These are phyloP conservation scores for Zophobas atratus DNA, from an alignment of 1,140 invertebrate species.

Conservation along the genomic window DNA sequence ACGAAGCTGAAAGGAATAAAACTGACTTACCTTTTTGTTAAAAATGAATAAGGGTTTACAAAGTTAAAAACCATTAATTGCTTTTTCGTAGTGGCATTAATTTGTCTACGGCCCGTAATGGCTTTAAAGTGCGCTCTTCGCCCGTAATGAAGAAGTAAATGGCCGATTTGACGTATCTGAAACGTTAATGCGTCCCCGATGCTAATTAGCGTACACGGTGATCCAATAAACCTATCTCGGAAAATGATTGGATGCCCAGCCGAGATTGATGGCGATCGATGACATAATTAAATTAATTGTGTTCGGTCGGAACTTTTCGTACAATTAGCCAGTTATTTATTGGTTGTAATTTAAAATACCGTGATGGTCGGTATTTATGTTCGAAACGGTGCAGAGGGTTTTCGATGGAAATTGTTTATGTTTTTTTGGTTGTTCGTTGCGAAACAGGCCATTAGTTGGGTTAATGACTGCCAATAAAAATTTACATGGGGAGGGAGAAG, in stretches of 20 bases:
- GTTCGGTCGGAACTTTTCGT: background rate
- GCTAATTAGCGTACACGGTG: constrained; percentile 35
- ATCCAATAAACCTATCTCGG: constrained; percentile 20
- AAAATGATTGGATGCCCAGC: constrained; percentile 8
- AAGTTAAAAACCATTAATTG: background rate
- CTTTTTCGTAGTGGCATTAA: constrained; percentile 4
- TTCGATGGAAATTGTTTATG: constrained; percentile 25
- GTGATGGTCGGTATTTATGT: background rate
- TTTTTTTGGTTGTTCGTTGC: constrained; percentile 12
- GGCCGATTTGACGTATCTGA: constrained; percentile 32
- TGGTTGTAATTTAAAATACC: constrained; percentile 35
- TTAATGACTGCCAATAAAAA: constrained; percentile 28
- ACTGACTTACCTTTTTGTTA: no score
- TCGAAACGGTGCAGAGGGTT: no score
- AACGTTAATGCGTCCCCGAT: constrained; percentile 22
- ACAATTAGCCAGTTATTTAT: constrained; percentile 38
- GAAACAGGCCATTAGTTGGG: constrained; percentile 11
- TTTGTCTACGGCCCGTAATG: constrained; percentile 7
- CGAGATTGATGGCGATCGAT: constrained; percentile 33
- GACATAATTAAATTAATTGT: constrained; percentile 40
- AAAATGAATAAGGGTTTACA: no score
- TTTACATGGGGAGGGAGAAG: constrained; percentile 3
- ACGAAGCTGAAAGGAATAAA: no score
- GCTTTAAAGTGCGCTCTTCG: constrained; percentile 4
- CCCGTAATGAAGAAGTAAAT: constrained; percentile 12